phyloP scores from a whole-genome alignment of 2,888 invertebrate species.

The Philhelius pedissequus region DNA sequence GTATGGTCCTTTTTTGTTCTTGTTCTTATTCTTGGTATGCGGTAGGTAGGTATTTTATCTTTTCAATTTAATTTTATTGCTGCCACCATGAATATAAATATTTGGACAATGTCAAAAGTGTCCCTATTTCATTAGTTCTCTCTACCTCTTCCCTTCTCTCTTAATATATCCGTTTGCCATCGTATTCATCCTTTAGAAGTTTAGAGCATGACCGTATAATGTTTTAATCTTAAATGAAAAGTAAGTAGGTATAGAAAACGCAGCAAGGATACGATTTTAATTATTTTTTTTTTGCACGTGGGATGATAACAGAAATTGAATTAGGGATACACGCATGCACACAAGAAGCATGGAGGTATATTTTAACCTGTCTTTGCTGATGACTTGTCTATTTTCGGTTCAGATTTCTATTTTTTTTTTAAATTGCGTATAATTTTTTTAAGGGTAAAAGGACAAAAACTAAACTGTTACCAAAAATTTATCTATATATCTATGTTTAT shows the following conservation, averaged over 20 bases:
- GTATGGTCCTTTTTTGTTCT: background rate
- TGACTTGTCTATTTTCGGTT: conserved; percentile 12
- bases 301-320: conserved; percentile 61
- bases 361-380: background rate
- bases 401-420: conserved; percentile 24
- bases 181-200: background rate
- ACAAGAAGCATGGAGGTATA: background rate
- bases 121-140: background rate
- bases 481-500: too few relatives aligned
- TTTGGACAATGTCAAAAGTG: conserved; percentile 63
- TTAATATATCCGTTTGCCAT: background rate
- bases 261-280: conserved; percentile 10
- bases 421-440: conserved; percentile 57
- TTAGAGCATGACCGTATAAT: conserved; percentile 24
- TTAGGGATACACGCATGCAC: conserved; percentile 51
- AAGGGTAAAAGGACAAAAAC: conserved; percentile 48
- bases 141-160: background rate
- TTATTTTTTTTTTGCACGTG: conserved; percentile 1
- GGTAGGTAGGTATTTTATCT: conserved; percentile 63
- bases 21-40: conserved; percentile 11
- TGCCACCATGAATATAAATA: conserved; percentile 68
- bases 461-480: conserved; percentile 16
- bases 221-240: conserved; percentile 44
- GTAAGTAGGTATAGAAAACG: conserved; percentile 4
- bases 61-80: conserved; percentile 69